Conservation (phyloP, 2,113 vertebrate genomes). For the Probosciger aterrimus region DNA sequence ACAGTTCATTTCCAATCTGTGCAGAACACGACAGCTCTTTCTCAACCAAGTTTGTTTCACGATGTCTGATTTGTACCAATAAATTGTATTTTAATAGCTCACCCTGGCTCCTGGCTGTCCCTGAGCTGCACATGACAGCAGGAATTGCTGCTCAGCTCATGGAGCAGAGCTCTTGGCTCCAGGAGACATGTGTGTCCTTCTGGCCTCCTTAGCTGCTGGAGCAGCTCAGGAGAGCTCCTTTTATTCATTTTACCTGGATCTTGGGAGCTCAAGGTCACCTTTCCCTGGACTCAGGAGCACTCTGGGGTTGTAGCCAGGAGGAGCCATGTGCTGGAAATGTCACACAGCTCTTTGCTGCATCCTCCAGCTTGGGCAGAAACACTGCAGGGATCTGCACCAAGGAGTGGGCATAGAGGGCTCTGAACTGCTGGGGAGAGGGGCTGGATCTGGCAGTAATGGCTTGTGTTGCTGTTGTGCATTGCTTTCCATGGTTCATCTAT, state of each 20-base stretch:
- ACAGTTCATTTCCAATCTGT: conserved; percentile 35
- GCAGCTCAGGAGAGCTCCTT: not conserved
- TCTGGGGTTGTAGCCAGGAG: not conserved
- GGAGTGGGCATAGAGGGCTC: not conserved
- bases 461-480: rapidly evolving
- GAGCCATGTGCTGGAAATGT: not conserved
- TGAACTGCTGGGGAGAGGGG: not conserved
- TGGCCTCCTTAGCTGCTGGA: not conserved
- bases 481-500: not conserved
- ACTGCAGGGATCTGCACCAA: not conserved
- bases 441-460: not conserved
- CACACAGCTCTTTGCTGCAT: not conserved
- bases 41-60: conserved; percentile 27
- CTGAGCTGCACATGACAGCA: not conserved
- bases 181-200: not conserved
- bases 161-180: not conserved
- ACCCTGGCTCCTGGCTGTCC: not conserved
- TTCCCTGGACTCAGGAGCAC: not conserved
- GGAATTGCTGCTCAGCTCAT: not conserved
- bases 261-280: not conserved
- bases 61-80: conserved; percentile 61
- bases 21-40: conserved; percentile 44
- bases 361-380: not conserved
- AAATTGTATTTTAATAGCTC: conserved; percentile 67
- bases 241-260: not conserved